Conservation (phyloP, 92 coral and sea anemone species). For the Virgularia gustaviana region DNA sequence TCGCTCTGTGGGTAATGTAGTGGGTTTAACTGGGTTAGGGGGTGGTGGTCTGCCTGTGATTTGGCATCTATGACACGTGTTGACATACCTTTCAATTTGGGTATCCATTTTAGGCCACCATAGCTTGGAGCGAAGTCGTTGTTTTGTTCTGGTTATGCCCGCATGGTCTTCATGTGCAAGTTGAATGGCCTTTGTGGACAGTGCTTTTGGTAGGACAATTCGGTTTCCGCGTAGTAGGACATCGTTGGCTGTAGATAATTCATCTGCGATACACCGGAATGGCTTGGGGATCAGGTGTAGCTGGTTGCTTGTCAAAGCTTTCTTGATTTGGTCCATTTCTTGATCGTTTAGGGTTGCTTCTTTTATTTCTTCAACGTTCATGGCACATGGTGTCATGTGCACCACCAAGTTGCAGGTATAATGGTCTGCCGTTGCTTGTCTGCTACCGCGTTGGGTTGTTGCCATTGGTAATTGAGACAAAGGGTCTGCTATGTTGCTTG, state of each 20-base stretch:
- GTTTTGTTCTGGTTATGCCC: conserved; percentile 49
- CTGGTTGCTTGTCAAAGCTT: conserved; percentile 17
- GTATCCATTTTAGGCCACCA: conserved; percentile 55
- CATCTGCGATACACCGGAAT: conserved; percentile 33
- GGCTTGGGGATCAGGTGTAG: conserved; percentile 21
- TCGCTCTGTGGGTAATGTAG: conserved; percentile 39
- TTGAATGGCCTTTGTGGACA: conserved; percentile 38
- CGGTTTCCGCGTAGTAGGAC: conserved; percentile 46
- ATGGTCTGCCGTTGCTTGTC: not conserved
- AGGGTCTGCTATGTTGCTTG: not conserved
- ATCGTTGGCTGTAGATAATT: conserved; percentile 44
- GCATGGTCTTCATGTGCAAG: conserved; percentile 54
- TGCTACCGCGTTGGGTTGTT: not conserved
- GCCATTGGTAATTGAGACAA: not conserved
- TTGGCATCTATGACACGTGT: conserved; percentile 28
- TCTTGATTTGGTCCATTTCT: conserved; percentile 26
- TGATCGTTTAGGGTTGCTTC: conserved; percentile 33
- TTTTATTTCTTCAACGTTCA: conserved; percentile 24
- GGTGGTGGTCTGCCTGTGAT: conserved; percentile 4
- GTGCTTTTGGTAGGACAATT: conserved; percentile 39
- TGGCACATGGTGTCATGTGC: conserved; percentile 43
- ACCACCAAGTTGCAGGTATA: too few species aligned
- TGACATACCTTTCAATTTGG: conserved; percentile 8
- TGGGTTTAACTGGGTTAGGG: conserved; percentile 44
- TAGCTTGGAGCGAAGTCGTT: conserved; percentile 44